phyloP scores from a whole-genome alignment of 2,888 invertebrate genomes.

The Gastracanthus pulcherrimus region DNA sequence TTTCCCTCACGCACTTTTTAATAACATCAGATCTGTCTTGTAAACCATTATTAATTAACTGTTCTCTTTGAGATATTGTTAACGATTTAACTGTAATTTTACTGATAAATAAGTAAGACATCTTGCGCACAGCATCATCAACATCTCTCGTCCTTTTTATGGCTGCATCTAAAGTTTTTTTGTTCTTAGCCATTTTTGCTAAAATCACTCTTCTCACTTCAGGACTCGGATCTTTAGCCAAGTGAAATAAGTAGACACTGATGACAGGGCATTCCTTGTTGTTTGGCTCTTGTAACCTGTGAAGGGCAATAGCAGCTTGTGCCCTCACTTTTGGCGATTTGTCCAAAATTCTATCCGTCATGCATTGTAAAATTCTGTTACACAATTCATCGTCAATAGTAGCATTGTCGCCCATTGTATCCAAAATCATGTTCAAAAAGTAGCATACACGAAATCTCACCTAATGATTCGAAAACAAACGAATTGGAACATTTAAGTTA shows the following conservation, averaged over 20 bases:
- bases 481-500: not conserved
- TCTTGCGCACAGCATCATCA: conserved; percentile 86
- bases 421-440: conserved; percentile 86
- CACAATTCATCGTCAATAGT: conserved; percentile 88
- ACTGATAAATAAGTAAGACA: conserved; percentile 79
- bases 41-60: conserved; percentile 82
- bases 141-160: conserved; percentile 87
- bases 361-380: conserved; percentile 84
- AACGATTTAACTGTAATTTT: conserved; percentile 81
- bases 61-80: conserved; percentile 83
- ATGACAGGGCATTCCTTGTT: conserved; percentile 88
- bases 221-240: conserved; percentile 87
- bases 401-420: conserved; percentile 87
- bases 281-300: conserved; percentile 88
- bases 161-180: conserved; percentile 84
- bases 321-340: conserved; percentile 87
- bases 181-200: conserved; percentile 86
- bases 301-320: conserved; percentile 88
- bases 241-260: conserved; percentile 84
- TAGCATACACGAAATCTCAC: conserved; percentile 88
- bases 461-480: conserved; percentile 21
- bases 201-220: conserved; percentile 87
- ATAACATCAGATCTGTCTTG: conserved; percentile 81
- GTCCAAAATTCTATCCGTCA: conserved; percentile 85
- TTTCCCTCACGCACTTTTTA: conserved; percentile 76